phyloP scores from a whole-genome alignment of 1,140 invertebrate species.

The Drosophila ogumai region DNA sequence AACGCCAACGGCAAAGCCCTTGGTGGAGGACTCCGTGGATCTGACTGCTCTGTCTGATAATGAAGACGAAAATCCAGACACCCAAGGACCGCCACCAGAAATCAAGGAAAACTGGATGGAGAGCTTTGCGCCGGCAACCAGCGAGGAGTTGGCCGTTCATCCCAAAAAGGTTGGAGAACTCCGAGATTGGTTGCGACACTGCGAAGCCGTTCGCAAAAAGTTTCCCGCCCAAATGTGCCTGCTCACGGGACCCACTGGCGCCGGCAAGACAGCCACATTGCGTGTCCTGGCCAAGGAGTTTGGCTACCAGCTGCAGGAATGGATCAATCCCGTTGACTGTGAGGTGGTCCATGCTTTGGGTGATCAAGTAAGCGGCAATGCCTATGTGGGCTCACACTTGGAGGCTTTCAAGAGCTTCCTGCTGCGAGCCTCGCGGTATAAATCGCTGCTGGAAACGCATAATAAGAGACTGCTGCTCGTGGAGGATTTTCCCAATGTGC shows the following conservation, averaged over 20 bases:
- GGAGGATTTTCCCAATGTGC: constrained; percentile 91
- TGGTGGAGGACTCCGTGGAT: constrained; percentile 41
- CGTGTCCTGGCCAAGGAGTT: constrained; percentile 87
- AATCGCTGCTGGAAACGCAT: constrained; percentile 86
- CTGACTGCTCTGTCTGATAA: constrained; percentile 27
- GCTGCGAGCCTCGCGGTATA: constrained; percentile 89
- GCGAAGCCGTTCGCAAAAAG: constrained; percentile 76
- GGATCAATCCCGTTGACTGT: constrained; percentile 89
- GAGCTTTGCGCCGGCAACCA: constrained; percentile 86
- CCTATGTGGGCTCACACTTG: constrained; percentile 86
- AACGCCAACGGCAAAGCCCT: not conserved
- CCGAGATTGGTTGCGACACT: constrained; percentile 86
- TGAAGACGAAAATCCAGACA: not conserved
- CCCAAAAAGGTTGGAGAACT: constrained; percentile 88
- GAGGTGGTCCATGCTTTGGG: constrained; percentile 64
- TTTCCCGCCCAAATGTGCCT: constrained; percentile 87
- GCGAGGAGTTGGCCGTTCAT: constrained; percentile 87
- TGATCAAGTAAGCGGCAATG: constrained; percentile 64
- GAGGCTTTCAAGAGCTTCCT: constrained; percentile 89
- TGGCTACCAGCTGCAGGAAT: constrained; percentile 88
- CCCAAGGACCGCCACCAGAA: not conserved
- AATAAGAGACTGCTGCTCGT: constrained; percentile 88
- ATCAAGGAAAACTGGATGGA: constrained; percentile 86
- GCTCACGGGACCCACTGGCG: constrained; percentile 90
- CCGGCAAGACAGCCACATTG: constrained; percentile 89